Conservation (phyloP, 2,113 vertebrate genomes). For the Crocuta crocuta region DNA sequence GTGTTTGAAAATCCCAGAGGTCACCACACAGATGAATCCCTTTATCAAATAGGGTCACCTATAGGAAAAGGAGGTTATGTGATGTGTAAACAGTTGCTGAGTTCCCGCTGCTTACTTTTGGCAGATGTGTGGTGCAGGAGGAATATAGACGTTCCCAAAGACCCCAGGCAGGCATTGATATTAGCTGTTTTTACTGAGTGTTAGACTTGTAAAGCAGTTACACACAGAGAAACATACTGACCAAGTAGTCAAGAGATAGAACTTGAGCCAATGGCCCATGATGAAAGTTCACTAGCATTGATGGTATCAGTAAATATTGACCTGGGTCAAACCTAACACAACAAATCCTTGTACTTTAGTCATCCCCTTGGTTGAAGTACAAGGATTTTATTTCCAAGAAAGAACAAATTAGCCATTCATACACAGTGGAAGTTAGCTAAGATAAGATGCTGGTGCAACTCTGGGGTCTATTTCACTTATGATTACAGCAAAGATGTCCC, state of each 20-base stretch:
- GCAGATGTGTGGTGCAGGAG: neutral
- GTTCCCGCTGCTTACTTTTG: neutral
- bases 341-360: too few relatives aligned
- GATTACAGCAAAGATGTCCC: neutral
- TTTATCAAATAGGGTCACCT: neutral
- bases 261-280: neutral
- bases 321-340: neutral
- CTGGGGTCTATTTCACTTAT: neutral
- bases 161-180: neutral
- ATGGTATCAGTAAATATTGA: neutral
- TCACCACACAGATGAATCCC: too few relatives aligned
- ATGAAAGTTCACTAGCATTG: neutral
- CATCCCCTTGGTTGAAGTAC: neutral
- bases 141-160: neutral
- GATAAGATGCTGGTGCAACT: neutral
- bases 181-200: neutral
- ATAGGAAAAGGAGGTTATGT: neutral
- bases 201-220: neutral
- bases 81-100: neutral
- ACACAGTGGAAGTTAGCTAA: neutral
- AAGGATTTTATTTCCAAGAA: neutral
- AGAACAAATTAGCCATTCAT: neutral
- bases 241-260: neutral
- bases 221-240: neutral
- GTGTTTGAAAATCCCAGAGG: neutral